Evolutionary conservation across 2,888 invertebrate species (phyloP).

Genomic region (Dilophus febrilis): DNA sequence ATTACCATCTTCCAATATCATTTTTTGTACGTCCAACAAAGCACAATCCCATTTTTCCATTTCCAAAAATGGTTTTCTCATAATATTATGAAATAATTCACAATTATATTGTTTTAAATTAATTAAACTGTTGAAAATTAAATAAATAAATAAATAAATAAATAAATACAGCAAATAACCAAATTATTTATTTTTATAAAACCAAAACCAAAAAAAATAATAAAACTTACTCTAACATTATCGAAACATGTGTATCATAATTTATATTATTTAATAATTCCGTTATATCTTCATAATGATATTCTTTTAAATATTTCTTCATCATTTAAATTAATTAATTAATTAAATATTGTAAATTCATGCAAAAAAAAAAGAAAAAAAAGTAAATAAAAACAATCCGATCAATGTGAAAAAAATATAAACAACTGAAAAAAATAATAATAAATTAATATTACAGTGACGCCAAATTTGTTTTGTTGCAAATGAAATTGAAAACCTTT

Average conservation of each 20-base stretch:
- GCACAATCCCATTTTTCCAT: slow-evolving; percentile 45
- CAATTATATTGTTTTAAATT: slow-evolving; percentile 34
- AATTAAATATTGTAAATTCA: too few species aligned
- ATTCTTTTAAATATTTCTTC: slow-evolving; percentile 38
- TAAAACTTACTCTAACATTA: slow-evolving; percentile 49
- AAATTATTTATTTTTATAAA: background rate
- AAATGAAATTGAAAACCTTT: too few species aligned
- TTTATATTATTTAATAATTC: slow-evolving; percentile 43
- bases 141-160: background rate
- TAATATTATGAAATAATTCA: slow-evolving; percentile 46
- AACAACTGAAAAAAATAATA: too few species aligned
- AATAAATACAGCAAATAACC: background rate
- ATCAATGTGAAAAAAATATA: too few species aligned
- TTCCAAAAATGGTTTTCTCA: slow-evolving; percentile 43
- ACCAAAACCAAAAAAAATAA: background rate
- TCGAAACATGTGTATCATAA: slow-evolving; percentile 40
- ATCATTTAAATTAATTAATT: too few species aligned
- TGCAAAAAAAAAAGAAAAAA: too few species aligned
- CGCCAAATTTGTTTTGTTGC: too few species aligned
- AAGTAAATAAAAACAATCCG: too few species aligned
- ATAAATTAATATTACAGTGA: too few species aligned
- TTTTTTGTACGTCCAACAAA: slow-evolving; percentile 41
- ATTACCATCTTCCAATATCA: slow-evolving; percentile 28
- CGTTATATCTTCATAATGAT: slow-evolving; percentile 42
- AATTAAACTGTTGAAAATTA: slow-evolving; percentile 6